Percentiles rank a stretch among this genome's conserved stretches.
Evolutionary conservation across 2,888 invertebrate genomes (phyloP).

Genomic region (Habroteleia sp.): DNA sequence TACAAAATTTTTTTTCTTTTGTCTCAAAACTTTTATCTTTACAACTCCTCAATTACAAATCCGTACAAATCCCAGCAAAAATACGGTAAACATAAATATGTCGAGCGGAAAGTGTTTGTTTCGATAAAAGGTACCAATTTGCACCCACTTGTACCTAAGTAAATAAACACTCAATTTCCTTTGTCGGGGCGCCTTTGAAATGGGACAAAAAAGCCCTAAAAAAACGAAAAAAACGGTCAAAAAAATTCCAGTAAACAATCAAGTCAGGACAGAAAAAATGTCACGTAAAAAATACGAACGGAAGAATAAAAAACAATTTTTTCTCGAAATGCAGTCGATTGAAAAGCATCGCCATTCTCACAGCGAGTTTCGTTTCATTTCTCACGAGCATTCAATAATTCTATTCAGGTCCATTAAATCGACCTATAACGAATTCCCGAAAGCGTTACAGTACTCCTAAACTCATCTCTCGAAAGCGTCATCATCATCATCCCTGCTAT

Average conservation of each 20-base stretch:
- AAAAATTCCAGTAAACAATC: no score
- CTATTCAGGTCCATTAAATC: conserved; percentile 57
- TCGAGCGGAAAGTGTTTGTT: conserved; percentile 2
- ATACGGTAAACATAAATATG: conserved; percentile 12
- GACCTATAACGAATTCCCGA: conserved; percentile 56
- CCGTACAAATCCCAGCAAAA: conserved; percentile 17
- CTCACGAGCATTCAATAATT: conserved; percentile 53
- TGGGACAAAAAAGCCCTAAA: no score
- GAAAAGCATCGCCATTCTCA: conserved; percentile 13
- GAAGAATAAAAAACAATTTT: conserved; percentile 13
- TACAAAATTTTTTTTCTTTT: background rate
- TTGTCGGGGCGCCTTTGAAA: background rate
- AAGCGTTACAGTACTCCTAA: conserved; percentile 54
- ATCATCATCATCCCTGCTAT: conserved; percentile 62
- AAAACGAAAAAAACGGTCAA: no score
- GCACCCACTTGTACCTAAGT: conserved; percentile 16
- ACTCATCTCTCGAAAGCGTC: conserved; percentile 53
- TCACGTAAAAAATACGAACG: background rate
- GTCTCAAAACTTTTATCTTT: conserved; percentile 9
- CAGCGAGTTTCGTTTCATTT: conserved; percentile 39
- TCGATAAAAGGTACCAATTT: conserved; percentile 18
- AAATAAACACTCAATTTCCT: conserved; percentile 16
- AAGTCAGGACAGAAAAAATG: background rate
- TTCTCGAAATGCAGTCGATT: conserved; percentile 14
- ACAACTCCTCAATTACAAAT: conserved; percentile 12